Evolutionary conservation across 2,113 vertebrate species (phyloP), one percentile per base, ranked within the genome.

Genomic region (Onychostoma macrolepis): DNA sequence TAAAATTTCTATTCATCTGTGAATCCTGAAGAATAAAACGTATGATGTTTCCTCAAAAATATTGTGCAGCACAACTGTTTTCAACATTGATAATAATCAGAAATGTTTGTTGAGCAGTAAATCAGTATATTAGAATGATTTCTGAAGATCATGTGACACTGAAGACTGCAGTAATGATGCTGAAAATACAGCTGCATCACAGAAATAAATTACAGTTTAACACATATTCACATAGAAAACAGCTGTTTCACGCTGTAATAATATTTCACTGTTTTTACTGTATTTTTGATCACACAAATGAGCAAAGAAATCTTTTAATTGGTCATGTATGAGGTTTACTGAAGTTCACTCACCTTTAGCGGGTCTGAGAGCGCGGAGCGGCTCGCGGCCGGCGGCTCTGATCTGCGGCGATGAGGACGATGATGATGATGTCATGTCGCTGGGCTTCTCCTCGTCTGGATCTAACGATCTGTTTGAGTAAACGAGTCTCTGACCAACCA

Each of bases 331-430:
- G 17, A 15, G 48, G 13, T 50, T 50, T 17, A 17, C 15, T 50
- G 48, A 19, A 13, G n/a, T n/a, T n/a, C n/a, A n/a, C 93, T 94
- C 87, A 97, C 97, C 96, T 96, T 95, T 97, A 9, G 89, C 88
- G 84, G 92, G 91, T 89, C 95, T 96, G 83, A 91, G 80, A 82
- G 93, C 91, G 92, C 94, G 94, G 89, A 94, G 85, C 8, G 94
- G 91, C 83, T 97, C 95, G 1, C 76, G 91, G 78, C 89, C 91
- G 71, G 92, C 87, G 69, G 91, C 89, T 94, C 93, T 94, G 84
- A 92, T 83, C 63, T 86, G 15, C 6, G 89, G 81, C 50, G 86
- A 86, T 61, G 45, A n/a, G n/a, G n/a, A 48, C 0, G 56, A 58
- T 21, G 53, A 21, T 56, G 53, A 21, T 53, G 93, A 93, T 19